These are phyloP conservation scores for Arion vulgaris DNA, from an alignment of 1,140 invertebrate species.

Conservation along the genomic window DNA sequence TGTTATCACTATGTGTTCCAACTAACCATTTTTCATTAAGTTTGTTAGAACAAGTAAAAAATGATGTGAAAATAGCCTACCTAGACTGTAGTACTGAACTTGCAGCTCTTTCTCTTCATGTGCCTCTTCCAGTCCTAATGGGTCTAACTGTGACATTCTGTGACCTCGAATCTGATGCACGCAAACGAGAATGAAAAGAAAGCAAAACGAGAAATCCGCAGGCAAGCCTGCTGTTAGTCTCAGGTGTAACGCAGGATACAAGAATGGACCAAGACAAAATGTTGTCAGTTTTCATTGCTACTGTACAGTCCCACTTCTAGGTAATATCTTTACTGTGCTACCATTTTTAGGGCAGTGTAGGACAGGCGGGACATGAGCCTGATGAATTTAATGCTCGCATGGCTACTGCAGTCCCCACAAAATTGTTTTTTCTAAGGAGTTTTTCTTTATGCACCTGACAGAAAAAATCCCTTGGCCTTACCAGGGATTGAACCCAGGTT, in stretches of 20 bases:
- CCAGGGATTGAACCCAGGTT: too few relatives aligned
- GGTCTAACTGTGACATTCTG: constrained; percentile 97
- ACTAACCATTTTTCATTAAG: too few relatives aligned
- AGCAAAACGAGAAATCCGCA: neutral
- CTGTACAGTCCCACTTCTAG: neutral
- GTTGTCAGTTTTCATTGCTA: neutral
- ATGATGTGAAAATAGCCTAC: too few relatives aligned
- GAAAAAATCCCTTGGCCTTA: too few relatives aligned
- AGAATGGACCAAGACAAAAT: neutral
- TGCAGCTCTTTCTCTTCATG: constrained; percentile 78
- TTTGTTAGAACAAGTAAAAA: too few relatives aligned
- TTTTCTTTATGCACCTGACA: too few relatives aligned
- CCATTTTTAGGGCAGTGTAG: too few relatives aligned
- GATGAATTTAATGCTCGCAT: too few relatives aligned
- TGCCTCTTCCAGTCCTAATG: constrained; percentile 83
- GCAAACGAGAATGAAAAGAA: constrained; percentile 10
- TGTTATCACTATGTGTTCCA: too few relatives aligned
- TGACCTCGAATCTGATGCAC: constrained; percentile 91
- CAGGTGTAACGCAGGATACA: neutral
- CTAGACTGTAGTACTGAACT: constrained; percentile 32
- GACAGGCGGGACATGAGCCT: too few relatives aligned
- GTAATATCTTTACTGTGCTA: neutral
- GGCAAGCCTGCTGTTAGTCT: neutral
- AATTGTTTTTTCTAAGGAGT: too few relatives aligned
- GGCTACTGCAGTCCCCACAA: too few relatives aligned